Evolutionary conservation across 2,113 vertebrate genomes (phyloP), one percentile per base, ranked within the genome.

Genomic region (Callopanchax toddi): DNA sequence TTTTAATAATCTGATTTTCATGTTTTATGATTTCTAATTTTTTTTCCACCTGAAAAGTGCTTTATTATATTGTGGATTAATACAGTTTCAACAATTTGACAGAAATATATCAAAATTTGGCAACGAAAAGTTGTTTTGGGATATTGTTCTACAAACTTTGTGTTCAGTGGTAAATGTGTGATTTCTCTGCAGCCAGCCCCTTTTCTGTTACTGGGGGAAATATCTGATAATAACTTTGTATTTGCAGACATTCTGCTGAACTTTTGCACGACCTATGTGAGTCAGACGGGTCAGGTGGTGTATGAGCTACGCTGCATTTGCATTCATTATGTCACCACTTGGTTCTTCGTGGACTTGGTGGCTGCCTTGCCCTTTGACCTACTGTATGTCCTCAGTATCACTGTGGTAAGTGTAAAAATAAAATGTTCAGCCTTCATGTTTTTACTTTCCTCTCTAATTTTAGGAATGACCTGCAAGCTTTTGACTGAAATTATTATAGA

Each of bases 341-440:
- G 95, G 95, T 97, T 97, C 88, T 94, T 96, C 0, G 95, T 97
- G 86, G 95, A 97, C 64, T 88, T 97, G 74, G 93, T 97, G 0
- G 95, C 95, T 0, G 95, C 95, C 2, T 86, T 97, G 86, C 95
- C 95, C 84, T 95, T 97, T 13, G 95, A 97, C 81, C 91, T 97
- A 53, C 92, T 97, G 60, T 96, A 96, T 22, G 93, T 93, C 85
- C 95, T 97, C 85, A 96, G 96, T 4, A 89, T 96, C 79, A 95
- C 94, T 0, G 95, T 97, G 91, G 95, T 97, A 86, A 92, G 95
- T 89, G 23, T 45, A 23, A 9, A 32, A 39, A n/a, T n/a, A n/a
- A n/a, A n/a, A n/a, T n/a, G n/a, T 48, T 20, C 26, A 44, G 0
- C n/a, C 25, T 13, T 44, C 21, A n/a, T 20, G 22, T 49, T 26